A percentile compares a stretch with the other conserved stretches of the same genome.
Conservation (phyloP, 2,888 invertebrate species). For the Luperina nickerlii region DNA sequence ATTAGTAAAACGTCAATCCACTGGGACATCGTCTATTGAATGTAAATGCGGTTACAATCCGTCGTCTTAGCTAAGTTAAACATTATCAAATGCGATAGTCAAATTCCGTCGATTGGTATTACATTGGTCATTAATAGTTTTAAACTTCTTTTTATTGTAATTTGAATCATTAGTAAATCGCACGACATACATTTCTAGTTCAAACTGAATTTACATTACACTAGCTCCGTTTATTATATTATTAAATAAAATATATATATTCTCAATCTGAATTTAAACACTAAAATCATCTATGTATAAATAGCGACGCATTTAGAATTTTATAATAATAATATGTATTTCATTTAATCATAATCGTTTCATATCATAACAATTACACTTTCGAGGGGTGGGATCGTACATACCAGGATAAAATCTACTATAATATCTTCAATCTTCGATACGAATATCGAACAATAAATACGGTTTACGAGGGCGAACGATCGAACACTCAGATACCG, state of each 20-base stretch:
- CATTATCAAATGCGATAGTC: constrained; percentile 80
- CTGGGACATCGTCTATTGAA: constrained; percentile 77
- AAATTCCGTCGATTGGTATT: constrained; percentile 81
- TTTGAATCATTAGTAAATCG: constrained; percentile 74
- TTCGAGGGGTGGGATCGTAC: constrained; percentile 82
- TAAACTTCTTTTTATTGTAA: constrained; percentile 76
- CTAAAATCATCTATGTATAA: constrained; percentile 86
- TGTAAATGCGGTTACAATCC: constrained; percentile 84
- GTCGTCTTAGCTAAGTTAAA: constrained; percentile 72
- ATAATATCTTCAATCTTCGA: constrained; percentile 73
- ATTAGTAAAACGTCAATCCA: constrained; percentile 73
- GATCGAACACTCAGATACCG: constrained; percentile 86
- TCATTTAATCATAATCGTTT: constrained; percentile 76
- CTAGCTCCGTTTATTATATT: constrained; percentile 81
- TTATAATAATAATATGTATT: constrained; percentile 77
- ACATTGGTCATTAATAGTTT: constrained; percentile 83
- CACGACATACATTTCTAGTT: constrained; percentile 86
- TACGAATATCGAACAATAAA: constrained; percentile 80
- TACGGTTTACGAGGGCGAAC: constrained; percentile 83
- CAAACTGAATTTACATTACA: constrained; percentile 84
- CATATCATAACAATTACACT: constrained; percentile 84
- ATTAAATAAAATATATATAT: constrained; percentile 83
- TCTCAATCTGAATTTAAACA: constrained; percentile 88
- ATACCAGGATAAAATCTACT: constrained; percentile 77
- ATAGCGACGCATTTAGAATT: constrained; percentile 88